phyloP scores from a whole-genome alignment of 2,113 vertebrate genomes.

The Nyctereutes procyonoides region DNA sequence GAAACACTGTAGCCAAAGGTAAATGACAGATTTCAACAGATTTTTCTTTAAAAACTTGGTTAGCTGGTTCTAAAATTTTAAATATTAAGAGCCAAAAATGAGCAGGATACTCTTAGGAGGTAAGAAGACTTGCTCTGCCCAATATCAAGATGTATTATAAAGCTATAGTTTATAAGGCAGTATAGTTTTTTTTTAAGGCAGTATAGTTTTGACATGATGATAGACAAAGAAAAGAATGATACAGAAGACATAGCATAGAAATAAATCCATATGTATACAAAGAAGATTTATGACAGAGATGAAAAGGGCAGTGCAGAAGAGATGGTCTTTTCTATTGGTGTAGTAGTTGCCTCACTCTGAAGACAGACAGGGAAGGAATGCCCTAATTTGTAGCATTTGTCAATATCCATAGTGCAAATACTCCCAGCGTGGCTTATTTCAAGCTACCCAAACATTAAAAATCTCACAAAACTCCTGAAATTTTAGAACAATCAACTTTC shows the following conservation, averaged over 20 bases:
- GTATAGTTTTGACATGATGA: neutral
- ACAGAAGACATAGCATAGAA: neutral
- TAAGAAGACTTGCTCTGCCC: neutral
- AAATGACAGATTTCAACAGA: conserved; percentile 5
- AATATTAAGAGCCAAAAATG: neutral
- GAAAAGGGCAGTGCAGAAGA: neutral
- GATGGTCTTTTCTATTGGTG: neutral
- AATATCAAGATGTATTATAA: neutral
- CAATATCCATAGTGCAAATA: neutral
- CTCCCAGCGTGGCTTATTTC: neutral
- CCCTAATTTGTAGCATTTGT: neutral
- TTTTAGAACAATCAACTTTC: neutral
- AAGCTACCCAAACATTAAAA: neutral
- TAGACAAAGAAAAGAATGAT: neutral
- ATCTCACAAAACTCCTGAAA: neutral
- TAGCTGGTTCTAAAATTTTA: conserved; percentile 18
- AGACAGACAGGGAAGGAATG: no score
- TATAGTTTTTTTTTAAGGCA: neutral
- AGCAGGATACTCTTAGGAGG: neutral
- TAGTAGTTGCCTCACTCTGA: neutral
- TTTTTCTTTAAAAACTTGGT: neutral
- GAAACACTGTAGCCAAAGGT: neutral
- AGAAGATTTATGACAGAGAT: neutral
- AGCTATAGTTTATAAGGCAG: neutral
- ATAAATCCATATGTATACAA: neutral